Base-by-base conservation (phyloP, 1,140 invertebrate genomes). In the Drosophila truncata region DNA sequence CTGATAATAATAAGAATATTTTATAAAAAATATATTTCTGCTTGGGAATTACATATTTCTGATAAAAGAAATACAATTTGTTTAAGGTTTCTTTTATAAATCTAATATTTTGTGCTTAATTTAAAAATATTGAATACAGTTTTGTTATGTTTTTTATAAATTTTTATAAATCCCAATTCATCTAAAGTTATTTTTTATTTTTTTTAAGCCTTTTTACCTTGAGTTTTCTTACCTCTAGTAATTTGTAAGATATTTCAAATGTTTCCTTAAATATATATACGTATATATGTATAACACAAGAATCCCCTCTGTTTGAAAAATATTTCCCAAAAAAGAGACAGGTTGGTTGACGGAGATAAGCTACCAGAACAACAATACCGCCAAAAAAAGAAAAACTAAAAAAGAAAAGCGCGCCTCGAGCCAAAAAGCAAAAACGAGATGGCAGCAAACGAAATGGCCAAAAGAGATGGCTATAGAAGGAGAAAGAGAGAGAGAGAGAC, bases 301-400 rank as follows among this genome's bases (percentile, higher is more conserved):
- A 14, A 27, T 33, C 10, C 41, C 31, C 20, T 25, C 7, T 25
- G 23, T 47, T 39, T 18, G 27, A 37, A 46, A 49, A 47, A 49
- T 10, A 27, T 61, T n/a, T n/a, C 18, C 31, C n/a, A 16, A 39
- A 64, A 44, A 18, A 39, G 18, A 33, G 18, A 55, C 14, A 44
- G 61, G 16, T 29, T 18, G 62, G 66, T 31, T 11, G 64, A 37
- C 64, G 67, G 67, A 87, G 77, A 88, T 88, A 84, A 86, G 63
- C 60, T 35, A 42, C 80, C 60, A 80, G 54, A 60, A 76, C 70
- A 60, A 61, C 67, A 61, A 67, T 52, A 59, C 63, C 62, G 49
- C 42, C 33, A 49, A 25, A 52, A 39, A 25, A 46, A 39, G 44
- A 41, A 31, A 55, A 66, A 61, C 41, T 49, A 77, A 80, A 42